These are phyloP conservation scores for Diorhabda elongata DNA, from an alignment of 1,140 invertebrate genomes.

Conservation along the genomic window DNA sequence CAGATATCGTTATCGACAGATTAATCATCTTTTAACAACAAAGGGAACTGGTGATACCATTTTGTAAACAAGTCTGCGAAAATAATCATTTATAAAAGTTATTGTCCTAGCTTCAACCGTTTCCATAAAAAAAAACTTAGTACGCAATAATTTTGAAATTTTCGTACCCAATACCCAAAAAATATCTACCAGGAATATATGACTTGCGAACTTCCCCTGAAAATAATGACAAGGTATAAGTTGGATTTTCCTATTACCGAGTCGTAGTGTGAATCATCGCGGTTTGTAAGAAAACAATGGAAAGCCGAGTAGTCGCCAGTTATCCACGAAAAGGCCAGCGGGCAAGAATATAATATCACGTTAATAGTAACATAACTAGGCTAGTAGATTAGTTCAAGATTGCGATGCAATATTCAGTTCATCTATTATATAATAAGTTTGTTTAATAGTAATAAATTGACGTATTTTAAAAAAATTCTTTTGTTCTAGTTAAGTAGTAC, in stretches of 20 bases:
- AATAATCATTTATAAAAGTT: background rate
- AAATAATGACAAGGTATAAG: too few species aligned
- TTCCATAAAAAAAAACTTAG: too few species aligned
- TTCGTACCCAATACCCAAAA: too few species aligned
- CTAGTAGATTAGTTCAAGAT: conserved; percentile 42
- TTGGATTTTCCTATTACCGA: conserved; percentile 13
- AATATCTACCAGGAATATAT: too few species aligned
- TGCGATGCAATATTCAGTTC: conserved; percentile 6
- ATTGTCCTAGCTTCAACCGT: background rate
- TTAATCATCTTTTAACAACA: background rate
- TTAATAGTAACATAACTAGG: conserved; percentile 30
- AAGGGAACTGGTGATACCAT: background rate
- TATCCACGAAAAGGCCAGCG: background rate
- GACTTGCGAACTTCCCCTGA: too few species aligned
- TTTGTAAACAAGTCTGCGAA: background rate
- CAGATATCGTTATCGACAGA: background rate
- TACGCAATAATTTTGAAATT: too few species aligned
- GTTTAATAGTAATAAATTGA: too few species aligned
- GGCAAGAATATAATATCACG: background rate
- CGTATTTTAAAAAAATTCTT: too few species aligned
- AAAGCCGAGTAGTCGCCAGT: background rate
- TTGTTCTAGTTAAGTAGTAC: background rate
- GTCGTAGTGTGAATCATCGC: conserved; percentile 4
- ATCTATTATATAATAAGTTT: too few species aligned
- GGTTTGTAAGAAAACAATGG: conserved; percentile 14